phyloP scores from a whole-genome alignment of 1,140 invertebrate genomes.

The Andrena cerasifolii region DNA sequence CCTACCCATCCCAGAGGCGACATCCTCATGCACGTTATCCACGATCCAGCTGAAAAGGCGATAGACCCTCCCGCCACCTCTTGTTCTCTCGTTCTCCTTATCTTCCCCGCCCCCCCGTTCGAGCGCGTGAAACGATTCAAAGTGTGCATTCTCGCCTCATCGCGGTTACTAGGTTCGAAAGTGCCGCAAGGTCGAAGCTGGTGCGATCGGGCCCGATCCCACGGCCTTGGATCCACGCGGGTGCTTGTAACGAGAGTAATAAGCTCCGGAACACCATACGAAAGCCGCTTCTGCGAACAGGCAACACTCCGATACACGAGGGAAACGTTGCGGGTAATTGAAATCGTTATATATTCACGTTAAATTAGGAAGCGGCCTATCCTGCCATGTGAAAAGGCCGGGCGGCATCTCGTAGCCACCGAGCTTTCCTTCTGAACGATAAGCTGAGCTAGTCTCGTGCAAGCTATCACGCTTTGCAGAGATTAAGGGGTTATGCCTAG shows the following conservation, averaged over 20 bases:
- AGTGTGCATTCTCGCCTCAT: too few relatives aligned
- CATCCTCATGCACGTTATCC: too few relatives aligned
- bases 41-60: too few relatives aligned
- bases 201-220: conserved; percentile 34
- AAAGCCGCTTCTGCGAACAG: conserved; percentile 11
- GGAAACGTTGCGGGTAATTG: conserved; percentile 8
- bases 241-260: conserved; percentile 39
- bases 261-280: conserved; percentile 4
- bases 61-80: not conserved
- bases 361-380: conserved; percentile 16
- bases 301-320: not conserved
- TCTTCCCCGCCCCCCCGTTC: too few relatives aligned
- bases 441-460: too few relatives aligned
- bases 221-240: conserved; percentile 36
- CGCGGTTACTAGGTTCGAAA: conserved; percentile 33
- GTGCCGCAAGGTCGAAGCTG: conserved; percentile 29
- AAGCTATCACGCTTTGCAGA: too few relatives aligned
- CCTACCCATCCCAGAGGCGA: too few relatives aligned
- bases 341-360: conserved; percentile 20
- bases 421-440: too few relatives aligned
- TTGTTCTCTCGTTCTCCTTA: not conserved
- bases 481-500: too few relatives aligned
- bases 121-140: too few relatives aligned
- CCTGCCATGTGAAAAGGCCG: too few relatives aligned
- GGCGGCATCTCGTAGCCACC: too few relatives aligned